Evolutionary conservation across 2,797 vertebrate genomes (phyloP), one percentile per base, ranked within the genome.

Genomic region (Pogoniulus pusillus): DNA sequence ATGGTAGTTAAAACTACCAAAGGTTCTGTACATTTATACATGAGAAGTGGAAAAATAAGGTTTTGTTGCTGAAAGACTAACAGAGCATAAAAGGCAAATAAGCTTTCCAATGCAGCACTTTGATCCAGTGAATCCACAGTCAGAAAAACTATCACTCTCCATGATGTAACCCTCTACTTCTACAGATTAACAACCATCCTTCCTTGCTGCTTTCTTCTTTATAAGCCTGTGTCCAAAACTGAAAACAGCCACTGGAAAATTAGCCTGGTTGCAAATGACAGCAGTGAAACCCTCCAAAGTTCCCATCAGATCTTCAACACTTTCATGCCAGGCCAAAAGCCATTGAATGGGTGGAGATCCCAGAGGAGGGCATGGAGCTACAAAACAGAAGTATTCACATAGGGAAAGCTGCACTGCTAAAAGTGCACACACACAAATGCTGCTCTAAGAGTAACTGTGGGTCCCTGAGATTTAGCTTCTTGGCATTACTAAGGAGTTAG

Each of bases 261-360:
- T 35, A 93, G 60, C 19, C 29, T 58, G n/a, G 26, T 1, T 84
- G 68, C 70, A 94, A 94, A 58, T 23, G 15, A 73, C 32, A 75
- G 35, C 49, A 81, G 34, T 53, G 53, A 70, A 85, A 30, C 76
- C 57, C 89, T 77, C 41, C 62, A 90, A 75, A 30, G 82, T 87
- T 83, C 32, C 47, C 39, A 78, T 49, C 29, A 45, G 37, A 91
- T 66, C 53, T 70, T 53, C 77, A 83, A 5, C 30, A n/a, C 68
- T 26, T 63, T 41, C 66, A 41, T 35, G 57, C 63, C 65, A 86
- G 45, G 39, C 10, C 82, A 87, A 58, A 7, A 87, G 5, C 63
- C 87, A 41, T 35, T 58, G 66, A 69, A 87, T 2, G 41, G 26
- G 34, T 71, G 34, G 60, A 66, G n/a, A 92, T 18, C 26, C 77